Conservation (phyloP, 53 echinoderm and acorn worm genomes). For the Arbacia lixula region DNA sequence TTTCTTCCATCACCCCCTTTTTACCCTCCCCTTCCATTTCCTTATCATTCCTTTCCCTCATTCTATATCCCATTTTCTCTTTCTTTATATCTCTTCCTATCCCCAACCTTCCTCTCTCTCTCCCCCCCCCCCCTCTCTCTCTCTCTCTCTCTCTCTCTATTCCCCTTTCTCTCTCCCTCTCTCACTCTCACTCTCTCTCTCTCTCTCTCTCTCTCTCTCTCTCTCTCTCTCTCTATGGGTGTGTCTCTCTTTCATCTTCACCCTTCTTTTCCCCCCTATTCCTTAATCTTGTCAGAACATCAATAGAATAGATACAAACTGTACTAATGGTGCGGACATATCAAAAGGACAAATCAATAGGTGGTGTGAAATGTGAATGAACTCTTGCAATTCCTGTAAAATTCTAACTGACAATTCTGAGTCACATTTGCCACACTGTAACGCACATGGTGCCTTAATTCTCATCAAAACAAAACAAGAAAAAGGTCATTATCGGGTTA, state of each 20-base stretch:
- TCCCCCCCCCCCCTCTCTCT: neutral
- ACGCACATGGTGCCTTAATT: too few species aligned
- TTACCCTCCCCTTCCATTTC: neutral
- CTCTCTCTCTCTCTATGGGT: neutral
- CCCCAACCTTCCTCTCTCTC: neutral
- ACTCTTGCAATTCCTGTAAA: too few species aligned
- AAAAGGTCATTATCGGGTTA: too few species aligned
- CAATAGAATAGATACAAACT: too few species aligned
- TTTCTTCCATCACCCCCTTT: neutral
- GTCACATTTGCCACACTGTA: too few species aligned
- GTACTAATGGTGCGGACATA: too few species aligned
- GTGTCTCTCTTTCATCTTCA: neutral
- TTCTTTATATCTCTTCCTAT: neutral
- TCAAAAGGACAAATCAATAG: too few species aligned
- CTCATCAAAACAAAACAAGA: too few species aligned
- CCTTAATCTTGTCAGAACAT: too few species aligned
- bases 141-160: neutral
- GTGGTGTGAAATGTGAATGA: too few species aligned
- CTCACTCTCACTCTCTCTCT: neutral
- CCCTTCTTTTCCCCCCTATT: too few species aligned
- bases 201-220: constrained; percentile 19
- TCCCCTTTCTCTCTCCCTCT: neutral
- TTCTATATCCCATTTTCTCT: neutral
- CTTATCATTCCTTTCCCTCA: neutral
- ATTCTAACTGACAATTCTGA: too few species aligned